phyloP scores from a whole-genome alignment of 2,888 invertebrate species.

The Notocelia uddmanniana region DNA sequence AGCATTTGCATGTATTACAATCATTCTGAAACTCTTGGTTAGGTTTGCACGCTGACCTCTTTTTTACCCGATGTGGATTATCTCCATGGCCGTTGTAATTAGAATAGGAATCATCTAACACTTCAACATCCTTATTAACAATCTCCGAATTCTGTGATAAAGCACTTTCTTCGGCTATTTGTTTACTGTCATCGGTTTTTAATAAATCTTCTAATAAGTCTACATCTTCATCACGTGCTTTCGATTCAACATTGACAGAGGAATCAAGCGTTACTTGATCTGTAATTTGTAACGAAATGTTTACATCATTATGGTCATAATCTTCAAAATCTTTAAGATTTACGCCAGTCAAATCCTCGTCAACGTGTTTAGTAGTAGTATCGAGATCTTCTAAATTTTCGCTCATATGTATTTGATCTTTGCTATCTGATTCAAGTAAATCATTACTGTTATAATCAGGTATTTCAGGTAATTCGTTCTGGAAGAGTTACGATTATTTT shows the following conservation, averaged over 20 bases:
- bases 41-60: conserved; percentile 75
- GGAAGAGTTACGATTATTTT: conserved; percentile 11
- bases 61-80: conserved; percentile 52
- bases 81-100: background rate
- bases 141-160: background rate
- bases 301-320: conserved; percentile 12
- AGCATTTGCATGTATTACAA: conserved; percentile 85
- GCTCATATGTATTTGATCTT: background rate
- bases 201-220: conserved; percentile 19
- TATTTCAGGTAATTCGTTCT: conserved; percentile 9
- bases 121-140: background rate
- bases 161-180: background rate
- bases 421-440: conserved; percentile 4
- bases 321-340: conserved; percentile 21
- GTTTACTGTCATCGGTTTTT: background rate
- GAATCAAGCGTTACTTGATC: conserved; percentile 6
- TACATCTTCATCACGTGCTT: background rate
- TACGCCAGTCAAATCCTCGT: conserved; percentile 11
- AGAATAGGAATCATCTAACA: conserved; percentile 7
- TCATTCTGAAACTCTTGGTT: conserved; percentile 78
- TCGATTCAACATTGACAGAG: background rate
- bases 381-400: conserved; percentile 10
- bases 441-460: conserved; percentile 5
- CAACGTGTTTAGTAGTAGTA: background rate
- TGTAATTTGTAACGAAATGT: background rate